Base-by-base conservation (phyloP, 2,888 invertebrate genomes). In the Troilus luridus region DNA sequence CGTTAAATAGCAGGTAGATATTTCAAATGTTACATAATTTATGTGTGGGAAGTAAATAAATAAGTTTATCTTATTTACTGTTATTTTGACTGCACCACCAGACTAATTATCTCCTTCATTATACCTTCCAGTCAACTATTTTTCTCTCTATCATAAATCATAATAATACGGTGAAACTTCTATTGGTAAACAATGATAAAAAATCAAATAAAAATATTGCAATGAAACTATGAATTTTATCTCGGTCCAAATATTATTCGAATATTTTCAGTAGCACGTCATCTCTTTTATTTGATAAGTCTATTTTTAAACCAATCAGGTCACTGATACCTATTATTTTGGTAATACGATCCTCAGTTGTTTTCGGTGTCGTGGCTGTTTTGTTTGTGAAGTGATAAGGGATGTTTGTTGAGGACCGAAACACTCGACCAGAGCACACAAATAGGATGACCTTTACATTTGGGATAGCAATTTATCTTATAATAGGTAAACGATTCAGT, bases 401-500 rank as follows among this genome's bases (percentile, higher is more conserved):
- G 27, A 21, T 77, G 41, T 41, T 77, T 77, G 72, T 8, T 77
- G 24, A 41, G 14, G 17, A 17, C 19, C 17, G 2, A 6, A 77
- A 1, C 27, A 77, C 72, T 77, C 21, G 41, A 24, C 72, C 24
- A 77, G 72, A 8, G 27, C 72, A 77, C 72, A 77, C 72, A 77
- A 77, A 77, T 77, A 77, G 72, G 41, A 5, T 77, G 72, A 77
- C 72, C 72, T 77, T 77, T 77, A 77, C 27, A 77, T 77, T 41
- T 77, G 41, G 72, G 72, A 77, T 77, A 77, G 72, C 72, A 77
- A 77, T 77, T 77, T 77, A 77, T 77, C 72, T 77, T 17, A 41
- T 17, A 17, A 77, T 41, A 77, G 72, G 72, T 77, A 77, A 77
- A 77, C 41, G 27, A 77, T 41, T 77, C 27, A 21, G 9, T 77